These are phyloP conservation scores for Harmothoe impar DNA, from an alignment of 2,888 invertebrate species.

Conservation along the genomic window DNA sequence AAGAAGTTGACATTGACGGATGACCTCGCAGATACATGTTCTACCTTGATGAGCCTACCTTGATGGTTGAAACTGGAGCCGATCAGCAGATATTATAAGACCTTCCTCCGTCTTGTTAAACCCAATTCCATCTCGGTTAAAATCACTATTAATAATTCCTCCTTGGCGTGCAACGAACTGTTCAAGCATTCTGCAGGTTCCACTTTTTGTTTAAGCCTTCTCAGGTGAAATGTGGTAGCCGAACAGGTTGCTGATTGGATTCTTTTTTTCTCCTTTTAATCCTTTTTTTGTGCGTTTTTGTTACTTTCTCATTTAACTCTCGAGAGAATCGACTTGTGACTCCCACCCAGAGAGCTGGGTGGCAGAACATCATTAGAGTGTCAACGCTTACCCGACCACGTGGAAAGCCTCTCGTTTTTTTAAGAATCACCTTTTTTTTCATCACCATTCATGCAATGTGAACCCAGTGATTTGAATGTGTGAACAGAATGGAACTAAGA, in stretches of 20 bases:
- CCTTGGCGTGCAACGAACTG: background rate
- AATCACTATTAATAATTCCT: background rate
- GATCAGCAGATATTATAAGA: background rate
- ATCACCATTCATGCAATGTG: too few species aligned
- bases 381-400: background rate
- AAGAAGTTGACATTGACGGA: slow-evolving; percentile 20
- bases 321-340: background rate
- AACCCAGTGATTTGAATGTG: too few species aligned
- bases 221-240: background rate
- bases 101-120: background rate
- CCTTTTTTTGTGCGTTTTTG: background rate
- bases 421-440: too few species aligned
- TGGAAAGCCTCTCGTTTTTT: too few species aligned
- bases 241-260: slow-evolving; percentile 4
- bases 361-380: background rate
- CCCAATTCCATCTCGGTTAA: background rate
- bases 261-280: background rate
- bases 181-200: background rate
- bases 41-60: slow-evolving; percentile 16
- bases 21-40: background rate
- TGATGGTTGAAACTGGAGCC: background rate
- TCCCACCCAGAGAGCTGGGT: slow-evolving; percentile 18
- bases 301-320: background rate
- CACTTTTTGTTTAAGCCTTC: background rate
- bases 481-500: too few species aligned